Conservation (phyloP, 1,140 invertebrate species). For the Bradynema listronoti region DNA sequence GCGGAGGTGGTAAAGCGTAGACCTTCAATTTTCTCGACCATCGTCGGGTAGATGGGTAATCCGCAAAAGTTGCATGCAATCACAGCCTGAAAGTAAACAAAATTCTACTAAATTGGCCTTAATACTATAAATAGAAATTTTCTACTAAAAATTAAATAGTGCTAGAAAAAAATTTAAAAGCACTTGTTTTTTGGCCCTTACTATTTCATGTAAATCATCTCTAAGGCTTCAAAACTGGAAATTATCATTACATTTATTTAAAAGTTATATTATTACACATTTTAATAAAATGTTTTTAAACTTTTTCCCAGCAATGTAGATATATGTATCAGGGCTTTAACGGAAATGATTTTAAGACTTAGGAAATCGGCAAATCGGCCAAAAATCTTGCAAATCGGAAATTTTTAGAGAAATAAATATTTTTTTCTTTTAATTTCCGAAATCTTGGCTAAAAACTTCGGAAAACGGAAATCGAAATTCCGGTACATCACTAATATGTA, state of each 20-base stretch:
- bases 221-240: too few relatives aligned
- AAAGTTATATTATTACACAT: too few relatives aligned
- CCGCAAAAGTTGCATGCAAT: conserved; percentile 41
- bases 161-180: not conserved
- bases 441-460: not conserved
- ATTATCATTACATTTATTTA: too few relatives aligned
- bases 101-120: not conserved
- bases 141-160: conserved; percentile 1
- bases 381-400: conserved; percentile 6
- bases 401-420: not conserved
- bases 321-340: too few relatives aligned
- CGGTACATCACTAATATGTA: too few relatives aligned
- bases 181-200: too few relatives aligned
- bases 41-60: conserved; percentile 35
- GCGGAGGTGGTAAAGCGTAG: conserved; percentile 16
- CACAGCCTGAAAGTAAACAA: conserved; percentile 25
- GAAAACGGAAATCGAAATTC: too few relatives aligned
- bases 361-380: too few relatives aligned
- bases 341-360: too few relatives aligned
- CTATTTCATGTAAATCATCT: too few relatives aligned
- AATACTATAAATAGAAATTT: conserved; percentile 10
- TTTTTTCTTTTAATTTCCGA: not conserved
- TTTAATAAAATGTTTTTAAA: too few relatives aligned
- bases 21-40: conserved; percentile 28
- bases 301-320: too few relatives aligned